Percentiles rank a stretch among this genome's conserved stretches.
These are phyloP conservation scores for Arizona elegans DNA, from an alignment of 2,113 vertebrate species.

Conservation along the genomic window DNA sequence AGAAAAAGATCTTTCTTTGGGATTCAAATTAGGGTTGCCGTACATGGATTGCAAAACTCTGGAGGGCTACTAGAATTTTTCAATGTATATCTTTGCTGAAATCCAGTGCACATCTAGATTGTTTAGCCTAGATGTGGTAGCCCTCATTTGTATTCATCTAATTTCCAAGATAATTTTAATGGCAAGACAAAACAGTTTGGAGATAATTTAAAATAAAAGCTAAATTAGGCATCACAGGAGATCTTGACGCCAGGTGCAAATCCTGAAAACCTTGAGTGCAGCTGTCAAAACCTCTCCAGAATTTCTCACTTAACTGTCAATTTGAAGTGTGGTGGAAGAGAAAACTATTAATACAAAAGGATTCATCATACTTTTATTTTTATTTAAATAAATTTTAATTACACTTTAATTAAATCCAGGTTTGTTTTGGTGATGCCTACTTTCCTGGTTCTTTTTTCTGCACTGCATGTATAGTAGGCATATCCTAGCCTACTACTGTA, in stretches of 20 bases:
- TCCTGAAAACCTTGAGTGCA: background rate
- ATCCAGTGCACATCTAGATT: background rate
- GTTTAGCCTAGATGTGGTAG: background rate
- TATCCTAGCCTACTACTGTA: background rate
- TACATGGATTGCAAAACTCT: background rate
- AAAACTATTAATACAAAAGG: background rate
- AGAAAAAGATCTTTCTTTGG: background rate
- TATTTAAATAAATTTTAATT: background rate
- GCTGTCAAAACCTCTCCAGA: background rate
- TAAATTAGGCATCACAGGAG: background rate
- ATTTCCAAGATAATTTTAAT: background rate
- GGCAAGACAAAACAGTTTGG: background rate
- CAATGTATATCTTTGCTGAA: background rate
- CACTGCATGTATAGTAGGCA: background rate
- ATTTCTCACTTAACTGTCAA: background rate
- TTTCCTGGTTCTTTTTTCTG: background rate
- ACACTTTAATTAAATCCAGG: background rate
- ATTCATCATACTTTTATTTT: background rate
- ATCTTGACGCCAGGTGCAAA: background rate
- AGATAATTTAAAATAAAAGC: background rate
- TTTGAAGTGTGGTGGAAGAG: background rate
- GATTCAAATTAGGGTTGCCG: background rate
- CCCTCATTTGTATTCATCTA: background rate
- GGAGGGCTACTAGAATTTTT: background rate
- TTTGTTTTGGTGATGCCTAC: background rate